Base-by-base conservation (phyloP, 2,797 vertebrate species). In the Acrocephalus scirpaceus region DNA sequence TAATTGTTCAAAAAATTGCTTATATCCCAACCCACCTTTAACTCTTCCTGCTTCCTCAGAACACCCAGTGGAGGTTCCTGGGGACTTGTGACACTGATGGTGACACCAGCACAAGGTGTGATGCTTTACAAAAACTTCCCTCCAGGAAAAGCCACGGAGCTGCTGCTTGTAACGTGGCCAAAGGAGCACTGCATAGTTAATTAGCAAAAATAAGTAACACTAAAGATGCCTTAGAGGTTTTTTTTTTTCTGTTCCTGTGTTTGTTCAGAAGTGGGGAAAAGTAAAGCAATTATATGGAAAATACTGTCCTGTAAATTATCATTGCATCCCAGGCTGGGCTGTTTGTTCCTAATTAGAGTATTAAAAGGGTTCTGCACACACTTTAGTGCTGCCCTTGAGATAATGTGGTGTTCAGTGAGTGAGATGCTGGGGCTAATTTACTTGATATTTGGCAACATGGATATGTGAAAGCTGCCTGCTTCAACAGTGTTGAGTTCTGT, bases 311-410 rank as follows among this genome's bases (percentile, higher is more conserved):
- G 74, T 80, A 75, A 73, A 19, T 44, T 64, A 61, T 32, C 47
- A 12, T 18, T 40, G 45, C 36, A 50, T 91, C 75, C 74, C 80
- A 89, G 82, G 71, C 74, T 76, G 25, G 4, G 45, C 54, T 0
- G 3, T 88, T 97, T 67, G 22, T 80, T 96, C 69, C 61, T 93
- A 95, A 97, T 97, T 97, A 90, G 96, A 93, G 51, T 84, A 19
- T 75, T 83, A 71, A 88, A 88, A 86, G 65, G 32, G 30, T 51
- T 93, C 80, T 66, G 8, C 47, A 66, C 22, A 19, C 16, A 9
- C 32, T 81, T 83, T 70, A 42, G 42, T 42, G 77, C 86, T 95
- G 71, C 78, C 86, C 53, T 72, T 82, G 96, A 93, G 93, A 87
- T 82, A 36, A 45, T 22, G 22, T 32, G n/a, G 12, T 61, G 12